Evolutionary conservation across 2,113 vertebrate genomes (phyloP), one percentile per base, ranked within the genome.

Genomic region (Lycaon pictus): DNA sequence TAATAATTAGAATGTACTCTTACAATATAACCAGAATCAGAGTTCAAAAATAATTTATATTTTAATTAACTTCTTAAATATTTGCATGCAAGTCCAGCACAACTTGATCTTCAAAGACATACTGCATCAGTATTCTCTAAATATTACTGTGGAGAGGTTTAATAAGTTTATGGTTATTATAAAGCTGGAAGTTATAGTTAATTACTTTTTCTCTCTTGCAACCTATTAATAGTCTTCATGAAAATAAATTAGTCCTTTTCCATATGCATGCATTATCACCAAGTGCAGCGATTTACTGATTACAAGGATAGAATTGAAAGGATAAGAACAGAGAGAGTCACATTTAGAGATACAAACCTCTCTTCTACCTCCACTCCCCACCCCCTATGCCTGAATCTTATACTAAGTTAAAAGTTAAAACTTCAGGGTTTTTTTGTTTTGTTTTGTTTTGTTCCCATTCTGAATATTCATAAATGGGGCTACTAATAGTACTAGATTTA

Each of bases 241-340:
- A 98, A 98, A 98, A 98, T 98, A 98, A 99, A 98, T 98, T 98
- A 98, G 83, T 83, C 19, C 11, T 95, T 98, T 97, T 98, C 97
- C 97, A 97, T 88, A 98, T 98, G 90, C 96, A 86, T 69, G 58
- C 88, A 67, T 97, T 98, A 97, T 98, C 97, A 98, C 62, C 71
- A 96, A 97, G 77, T 80, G 79, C 91, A 97, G 96, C 37, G 72
- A 90, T 93, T 97, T 96, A 95, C 83, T 11, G 93, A 98, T 98
- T 98, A 98, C 51, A 97, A 98, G 95, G 67, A 97, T 83, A 85
- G 32, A 81, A 97, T 84, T 95, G 51, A 93, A 96, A 98, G n/a
- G 84, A 95, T 90, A 58, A 88, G 90, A 80, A 85, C 6, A 29
- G 13, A 82, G 13, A 82, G 93, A 65, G 37, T 90, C 0, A 3